Evolutionary conservation across 1,140 invertebrate species (phyloP), one percentile per base, ranked within the genome.

Genomic region (Oppia nitens): DNA sequence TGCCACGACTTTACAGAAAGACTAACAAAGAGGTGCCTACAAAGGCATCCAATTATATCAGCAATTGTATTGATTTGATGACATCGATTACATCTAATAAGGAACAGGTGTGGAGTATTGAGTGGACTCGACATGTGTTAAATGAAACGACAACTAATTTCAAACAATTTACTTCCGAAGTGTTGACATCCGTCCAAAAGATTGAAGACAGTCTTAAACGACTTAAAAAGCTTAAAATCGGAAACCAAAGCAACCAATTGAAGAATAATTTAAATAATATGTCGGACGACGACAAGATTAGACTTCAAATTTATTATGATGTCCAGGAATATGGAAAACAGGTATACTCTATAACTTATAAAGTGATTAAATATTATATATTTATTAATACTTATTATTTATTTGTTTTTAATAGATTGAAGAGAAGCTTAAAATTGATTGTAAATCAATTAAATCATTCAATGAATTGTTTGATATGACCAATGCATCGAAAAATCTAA

Each of bases 271-370:
- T n/a, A 14, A n/a, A 4, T 29, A 6, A 2, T 3, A 72, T 79
- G 20, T 79, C 75, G 11, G 92, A 96, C 70, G 90, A 94, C 71
- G 87, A 92, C 69, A 96, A 95, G 75, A 95, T 95, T 70, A 76
- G 90, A 49, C 75, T 84, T 59, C 92, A 96, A 70, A 75, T 96
- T 20, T 80, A 82, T 63, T 78, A 92, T 11, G 92, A 96, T 76
- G 85, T 94, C 6, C 71, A 79, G 51, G 64, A 65, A 48, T 75
- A 74, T 61, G 69, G 70, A 20, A 60, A 68, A 53, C 68, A 73
- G 68, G 73, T 76, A 65, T 57, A 59, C 55, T 4, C 40, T 59
- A 48, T 14, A 17, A 23, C 49, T 51, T 23, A 51, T 6, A 25
- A 9, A 4, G 6, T 49, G 23, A 21, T 26, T 25, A 21, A 49